Evolutionary conservation across 1,140 invertebrate genomes (phyloP).

Genomic region (Drosophila funebris): DNA sequence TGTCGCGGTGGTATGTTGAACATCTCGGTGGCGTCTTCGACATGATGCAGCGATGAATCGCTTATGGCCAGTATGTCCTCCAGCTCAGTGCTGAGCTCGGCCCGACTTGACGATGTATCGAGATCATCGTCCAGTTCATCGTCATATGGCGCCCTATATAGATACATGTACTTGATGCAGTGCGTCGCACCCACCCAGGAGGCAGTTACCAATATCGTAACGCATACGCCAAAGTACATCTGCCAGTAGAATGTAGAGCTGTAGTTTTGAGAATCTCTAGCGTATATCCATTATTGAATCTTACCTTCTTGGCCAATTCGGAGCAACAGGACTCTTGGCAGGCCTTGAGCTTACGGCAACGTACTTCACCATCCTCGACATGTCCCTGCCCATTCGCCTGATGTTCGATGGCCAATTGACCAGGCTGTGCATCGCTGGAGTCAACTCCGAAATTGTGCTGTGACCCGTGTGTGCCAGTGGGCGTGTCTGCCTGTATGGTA

Average conservation of each 20-base stretch:
- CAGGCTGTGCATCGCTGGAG: conserved; percentile 57
- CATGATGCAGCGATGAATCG: conserved; percentile 83
- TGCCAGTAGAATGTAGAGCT: conserved; percentile 62
- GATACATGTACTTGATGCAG: conserved; percentile 93
- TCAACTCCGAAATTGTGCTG: conserved; percentile 50
- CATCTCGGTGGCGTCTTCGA: conserved; percentile 81
- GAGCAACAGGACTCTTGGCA: conserved; percentile 89
- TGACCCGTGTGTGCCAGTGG: conserved; percentile 61
- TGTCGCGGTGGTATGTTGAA: conserved; percentile 78
- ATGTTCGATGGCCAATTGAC: conserved; percentile 50
- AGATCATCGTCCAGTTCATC: conserved; percentile 83
- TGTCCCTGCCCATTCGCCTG: conserved; percentile 57
- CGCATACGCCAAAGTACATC: conserved; percentile 94
- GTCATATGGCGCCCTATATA: conserved; percentile 84
- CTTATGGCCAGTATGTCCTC: conserved; percentile 84
- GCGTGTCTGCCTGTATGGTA: conserved; percentile 76
- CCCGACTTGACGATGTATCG: conserved; percentile 83
- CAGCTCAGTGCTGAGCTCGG: conserved; percentile 74
- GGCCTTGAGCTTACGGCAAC: conserved; percentile 77
- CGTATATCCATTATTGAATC: not conserved
- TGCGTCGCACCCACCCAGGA: conserved; percentile 96
- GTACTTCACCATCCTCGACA: conserved; percentile 64
- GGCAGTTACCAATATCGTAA: conserved; percentile 91
- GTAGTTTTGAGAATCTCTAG: not conserved
- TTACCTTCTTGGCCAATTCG: conserved; percentile 88